Conservation (phyloP, 2,888 invertebrate genomes). For the Petrophora chlorosata region DNA sequence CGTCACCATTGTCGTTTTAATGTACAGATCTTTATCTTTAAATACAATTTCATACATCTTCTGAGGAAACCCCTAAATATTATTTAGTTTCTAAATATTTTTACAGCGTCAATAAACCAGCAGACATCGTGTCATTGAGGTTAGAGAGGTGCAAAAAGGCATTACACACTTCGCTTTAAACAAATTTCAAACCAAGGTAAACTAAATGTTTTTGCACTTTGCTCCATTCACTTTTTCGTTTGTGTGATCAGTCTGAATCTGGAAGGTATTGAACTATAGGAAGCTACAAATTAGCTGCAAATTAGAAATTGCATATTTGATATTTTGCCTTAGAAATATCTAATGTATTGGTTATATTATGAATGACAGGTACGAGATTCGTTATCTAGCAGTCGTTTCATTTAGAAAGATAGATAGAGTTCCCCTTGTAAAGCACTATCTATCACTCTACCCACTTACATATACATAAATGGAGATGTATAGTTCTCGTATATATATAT, state of each 20-base stretch:
- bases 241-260: constrained; percentile 7
- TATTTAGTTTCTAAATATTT: background rate
- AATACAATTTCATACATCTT: background rate
- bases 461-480: too few relatives aligned
- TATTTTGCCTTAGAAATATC: too few relatives aligned
- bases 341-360: too few relatives aligned
- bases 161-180: constrained; percentile 34
- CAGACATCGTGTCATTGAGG: constrained; percentile 45
- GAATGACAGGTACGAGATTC: too few relatives aligned
- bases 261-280: too few relatives aligned
- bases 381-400: too few relatives aligned
- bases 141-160: constrained; percentile 43
- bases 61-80: background rate
- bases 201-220: constrained; percentile 12
- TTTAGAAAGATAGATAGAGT: too few relatives aligned
- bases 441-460: too few relatives aligned
- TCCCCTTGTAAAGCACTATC: too few relatives aligned
- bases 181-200: constrained; percentile 37
- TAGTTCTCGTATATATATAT: too few relatives aligned
- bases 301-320: too few relatives aligned
- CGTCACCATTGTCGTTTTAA: background rate
- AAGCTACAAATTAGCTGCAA: too few relatives aligned
- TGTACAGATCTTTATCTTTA: background rate
- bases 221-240: constrained; percentile 21
- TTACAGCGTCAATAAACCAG: constrained; percentile 9